Base-by-base conservation (phyloP, 2,113 vertebrate species). In the Micromys minutus region DNA sequence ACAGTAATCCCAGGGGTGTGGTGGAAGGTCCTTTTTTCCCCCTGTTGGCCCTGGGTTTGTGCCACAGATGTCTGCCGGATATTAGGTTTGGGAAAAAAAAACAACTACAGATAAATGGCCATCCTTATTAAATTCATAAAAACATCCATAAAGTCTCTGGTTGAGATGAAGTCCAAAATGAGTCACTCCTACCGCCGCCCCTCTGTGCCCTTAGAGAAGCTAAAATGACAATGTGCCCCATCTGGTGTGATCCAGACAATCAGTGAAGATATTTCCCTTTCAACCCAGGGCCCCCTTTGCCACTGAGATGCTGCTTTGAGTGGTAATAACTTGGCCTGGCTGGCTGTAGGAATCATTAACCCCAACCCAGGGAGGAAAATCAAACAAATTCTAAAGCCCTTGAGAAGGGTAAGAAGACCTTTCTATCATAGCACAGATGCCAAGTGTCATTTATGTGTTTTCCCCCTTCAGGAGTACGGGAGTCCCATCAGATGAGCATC, bases 401-500 rank as follows among this genome's bases (percentile, higher is more conserved):
- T 74, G 12, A 71, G 86, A 90, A 67, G 69, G 31, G 0, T 89
- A 31, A 95, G 87, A 87, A 77, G 6, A 29, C 31, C 36, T 96
- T 96, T 75, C 15, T 91, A 34, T 93, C 92, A 42, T 8, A 0
- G 59, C 47, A 1, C 77, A 74, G 74, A 80, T 92, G 84, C 42
- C 69, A 59, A 87, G 74, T 96, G 0, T 97, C 87, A 59, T 71
- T 97, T 95, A 24, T 97, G 94, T 84, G 71, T 77, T 42, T 65
- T 94, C 12, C 29, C 61, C 69, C 71, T 31, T 0, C 86, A 99
- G 99, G 99, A 90, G 98, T 99, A 72, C 99, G 99, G 94, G 99
- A 99, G 0, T 98, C 96, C 92, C 98, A 98, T 93, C 99, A 99
- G 98, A 99, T 83, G 91, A 98, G 97, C 98, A 99, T 99, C 94